Percentiles rank a stretch among this genome's conserved stretches.
phyloP scores from a whole-genome alignment of 2,113 vertebrate genomes.

The Gambusia holbrooki region DNA sequence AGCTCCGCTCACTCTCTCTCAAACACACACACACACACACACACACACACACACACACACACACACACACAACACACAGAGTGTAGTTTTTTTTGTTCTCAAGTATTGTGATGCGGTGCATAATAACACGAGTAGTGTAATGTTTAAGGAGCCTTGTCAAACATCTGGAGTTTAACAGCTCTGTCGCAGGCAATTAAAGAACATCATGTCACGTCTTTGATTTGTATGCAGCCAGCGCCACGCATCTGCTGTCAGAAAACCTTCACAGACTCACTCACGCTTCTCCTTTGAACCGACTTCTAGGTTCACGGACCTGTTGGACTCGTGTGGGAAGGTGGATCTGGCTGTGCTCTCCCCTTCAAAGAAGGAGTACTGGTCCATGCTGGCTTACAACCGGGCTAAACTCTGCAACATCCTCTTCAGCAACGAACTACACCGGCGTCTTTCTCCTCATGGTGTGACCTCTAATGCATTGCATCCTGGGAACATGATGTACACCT shows the following conservation, averaged over 20 bases:
- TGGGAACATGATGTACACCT: conserved; percentile 95
- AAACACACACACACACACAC: conserved; percentile 20
- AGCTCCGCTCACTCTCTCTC: conserved; percentile 14
- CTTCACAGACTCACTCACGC: conserved; percentile 1
- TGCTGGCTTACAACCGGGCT: conserved; percentile 96
- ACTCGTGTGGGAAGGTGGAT: conserved; percentile 88
- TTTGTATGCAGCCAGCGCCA: conserved; percentile 85
- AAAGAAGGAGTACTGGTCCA: conserved; percentile 92
- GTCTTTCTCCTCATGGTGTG: conserved; percentile 88
- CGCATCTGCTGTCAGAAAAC: conserved; percentile 56
- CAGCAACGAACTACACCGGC: conserved; percentile 91
- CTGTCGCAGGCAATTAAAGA: conserved; percentile 97
- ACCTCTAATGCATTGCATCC: conserved; percentile 91
- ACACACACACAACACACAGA: neutral
- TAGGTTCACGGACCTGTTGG: conserved; percentile 93
- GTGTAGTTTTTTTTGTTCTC: conserved; percentile 31
- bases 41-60: conserved; percentile 23
- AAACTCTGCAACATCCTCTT: conserved; percentile 96
- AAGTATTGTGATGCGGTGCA: conserved; percentile 55
- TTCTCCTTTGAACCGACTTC: conserved; percentile 35
- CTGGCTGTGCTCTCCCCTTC: conserved; percentile 86
- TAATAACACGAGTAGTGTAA: conserved; percentile 70
- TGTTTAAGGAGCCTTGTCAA: conserved; percentile 83
- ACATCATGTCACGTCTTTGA: conserved; percentile 95
- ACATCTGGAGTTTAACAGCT: conserved; percentile 99